Evolutionary conservation across 1,140 invertebrate species (phyloP).

Genomic region (Drosophila setifemur): DNA sequence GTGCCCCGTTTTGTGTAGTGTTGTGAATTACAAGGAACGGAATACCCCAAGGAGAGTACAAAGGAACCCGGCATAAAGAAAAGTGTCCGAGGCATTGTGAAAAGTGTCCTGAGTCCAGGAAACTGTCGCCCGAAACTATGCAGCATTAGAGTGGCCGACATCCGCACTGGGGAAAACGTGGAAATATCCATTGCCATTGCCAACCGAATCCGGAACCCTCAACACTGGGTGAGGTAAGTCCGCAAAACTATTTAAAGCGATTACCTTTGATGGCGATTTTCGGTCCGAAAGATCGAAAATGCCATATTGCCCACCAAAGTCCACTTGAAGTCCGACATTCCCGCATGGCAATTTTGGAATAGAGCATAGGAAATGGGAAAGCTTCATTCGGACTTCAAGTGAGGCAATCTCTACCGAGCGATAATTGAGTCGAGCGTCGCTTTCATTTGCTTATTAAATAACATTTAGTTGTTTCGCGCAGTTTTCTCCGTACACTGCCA

Average conservation of each 20-base stretch:
- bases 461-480: slow-evolving; percentile 37
- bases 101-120: slow-evolving; percentile 43
- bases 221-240: slow-evolving; percentile 52
- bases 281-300: slow-evolving; percentile 12
- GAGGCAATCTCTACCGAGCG: neutral
- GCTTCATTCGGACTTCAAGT: too few species aligned
- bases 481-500: slow-evolving; percentile 2
- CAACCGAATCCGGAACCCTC: neutral
- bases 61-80: slow-evolving; percentile 19
- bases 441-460: slow-evolving; percentile 24
- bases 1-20: slow-evolving; percentile 36
- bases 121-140: slow-evolving; percentile 66
- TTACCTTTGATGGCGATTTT: slow-evolving; percentile 31
- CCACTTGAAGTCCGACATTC: slow-evolving; percentile 44
- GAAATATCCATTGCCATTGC: slow-evolving; percentile 21
- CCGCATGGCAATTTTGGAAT: neutral
- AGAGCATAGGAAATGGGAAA: slow-evolving; percentile 8
- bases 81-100: slow-evolving; percentile 37
- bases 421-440: slow-evolving; percentile 44
- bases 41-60: slow-evolving; percentile 19
- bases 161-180: slow-evolving; percentile 18
- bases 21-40: slow-evolving; percentile 25
- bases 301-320: slow-evolving; percentile 18
- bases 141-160: slow-evolving; percentile 36
- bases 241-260: slow-evolving; percentile 20